Evolutionary conservation across 2,888 invertebrate species (phyloP).

Genomic region (Gymnocheta viridis): DNA sequence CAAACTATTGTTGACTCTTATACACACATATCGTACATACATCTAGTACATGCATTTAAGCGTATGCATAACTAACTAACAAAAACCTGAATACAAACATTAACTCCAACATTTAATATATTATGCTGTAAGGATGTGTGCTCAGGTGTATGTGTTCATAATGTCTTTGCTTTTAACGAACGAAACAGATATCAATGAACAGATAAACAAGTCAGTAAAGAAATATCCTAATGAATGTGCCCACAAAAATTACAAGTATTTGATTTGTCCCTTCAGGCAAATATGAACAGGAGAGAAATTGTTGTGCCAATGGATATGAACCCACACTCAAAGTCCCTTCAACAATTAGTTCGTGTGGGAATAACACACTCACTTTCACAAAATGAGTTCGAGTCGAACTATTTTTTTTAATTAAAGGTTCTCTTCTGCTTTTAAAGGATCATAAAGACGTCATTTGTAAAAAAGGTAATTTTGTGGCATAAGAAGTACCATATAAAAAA

Average conservation of each 20-base stretch:
- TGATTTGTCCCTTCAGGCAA: too few relatives aligned
- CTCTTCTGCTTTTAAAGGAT: too few relatives aligned
- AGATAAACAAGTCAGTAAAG: slow-evolving; percentile 11
- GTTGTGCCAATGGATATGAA: too few relatives aligned
- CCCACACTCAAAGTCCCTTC: too few relatives aligned
- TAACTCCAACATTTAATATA: slow-evolving; percentile 2
- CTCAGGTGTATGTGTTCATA: neutral
- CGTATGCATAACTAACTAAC: slow-evolving; percentile 8
- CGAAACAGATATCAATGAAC: slow-evolving; percentile 27
- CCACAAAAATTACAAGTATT: neutral
- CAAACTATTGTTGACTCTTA: neutral
- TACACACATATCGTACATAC: neutral
- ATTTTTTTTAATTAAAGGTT: too few relatives aligned
- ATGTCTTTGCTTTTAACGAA: neutral
- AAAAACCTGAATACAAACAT: slow-evolving; percentile 30
- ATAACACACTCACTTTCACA: too few relatives aligned
- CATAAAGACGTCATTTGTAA: too few relatives aligned
- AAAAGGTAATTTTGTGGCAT: too few relatives aligned
- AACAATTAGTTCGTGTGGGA: too few relatives aligned
- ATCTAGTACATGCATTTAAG: neutral
- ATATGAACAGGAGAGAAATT: too few relatives aligned
- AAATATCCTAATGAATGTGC: slow-evolving; percentile 13
- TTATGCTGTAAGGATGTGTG: neutral
- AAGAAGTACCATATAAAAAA: too few relatives aligned
- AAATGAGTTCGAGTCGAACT: too few relatives aligned